Evolutionary conservation across 53 echinoderm and acorn worm species (phyloP).

Genomic region (Holothuria leucospilota): DNA sequence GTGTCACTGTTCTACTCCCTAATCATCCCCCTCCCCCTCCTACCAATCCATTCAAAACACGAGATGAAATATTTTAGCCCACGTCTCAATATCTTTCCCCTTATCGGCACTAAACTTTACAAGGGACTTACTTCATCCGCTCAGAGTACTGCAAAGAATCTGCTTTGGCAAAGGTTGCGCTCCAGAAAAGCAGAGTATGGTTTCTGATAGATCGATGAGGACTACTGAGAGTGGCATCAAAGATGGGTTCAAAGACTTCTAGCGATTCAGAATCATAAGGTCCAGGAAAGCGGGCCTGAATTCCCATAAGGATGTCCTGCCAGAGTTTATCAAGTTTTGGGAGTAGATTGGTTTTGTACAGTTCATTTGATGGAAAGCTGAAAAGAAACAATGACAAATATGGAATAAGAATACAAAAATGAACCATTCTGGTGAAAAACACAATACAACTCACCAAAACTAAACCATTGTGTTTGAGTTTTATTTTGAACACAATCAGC

Average conservation of each 20-base stretch:
- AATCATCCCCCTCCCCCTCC: too few relatives aligned
- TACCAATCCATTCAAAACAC: too few relatives aligned
- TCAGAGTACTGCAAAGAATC: slow-evolving; percentile 80
- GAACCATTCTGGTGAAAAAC: neutral
- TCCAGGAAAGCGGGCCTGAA: slow-evolving; percentile 82
- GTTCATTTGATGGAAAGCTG: slow-evolving; percentile 57
- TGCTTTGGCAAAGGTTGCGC: slow-evolving; percentile 79
- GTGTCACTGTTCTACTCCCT: too few relatives aligned
- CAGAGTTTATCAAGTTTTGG: slow-evolving; percentile 93
- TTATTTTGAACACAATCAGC: too few relatives aligned
- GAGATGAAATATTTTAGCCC: too few relatives aligned
- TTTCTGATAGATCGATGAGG: slow-evolving; percentile 76
- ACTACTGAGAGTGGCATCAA: slow-evolving; percentile 75
- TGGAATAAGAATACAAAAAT: neutral
- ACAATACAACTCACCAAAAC: neutral
- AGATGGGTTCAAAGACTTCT: slow-evolving; percentile 63
- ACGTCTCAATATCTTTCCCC: too few relatives aligned
- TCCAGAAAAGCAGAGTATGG: slow-evolving; percentile 88
- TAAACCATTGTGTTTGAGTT: too few relatives aligned
- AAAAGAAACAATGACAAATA: neutral
- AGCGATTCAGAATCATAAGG: slow-evolving; percentile 75
- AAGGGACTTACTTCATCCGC: slow-evolving; percentile 70
- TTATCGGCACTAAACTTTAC: neutral
- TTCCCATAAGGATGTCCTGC: slow-evolving; percentile 77
- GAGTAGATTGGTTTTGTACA: slow-evolving; percentile 45